These are phyloP conservation scores for Probosciger aterrimus DNA, from an alignment of 2,113 vertebrate genomes.

Conservation along the genomic window DNA sequence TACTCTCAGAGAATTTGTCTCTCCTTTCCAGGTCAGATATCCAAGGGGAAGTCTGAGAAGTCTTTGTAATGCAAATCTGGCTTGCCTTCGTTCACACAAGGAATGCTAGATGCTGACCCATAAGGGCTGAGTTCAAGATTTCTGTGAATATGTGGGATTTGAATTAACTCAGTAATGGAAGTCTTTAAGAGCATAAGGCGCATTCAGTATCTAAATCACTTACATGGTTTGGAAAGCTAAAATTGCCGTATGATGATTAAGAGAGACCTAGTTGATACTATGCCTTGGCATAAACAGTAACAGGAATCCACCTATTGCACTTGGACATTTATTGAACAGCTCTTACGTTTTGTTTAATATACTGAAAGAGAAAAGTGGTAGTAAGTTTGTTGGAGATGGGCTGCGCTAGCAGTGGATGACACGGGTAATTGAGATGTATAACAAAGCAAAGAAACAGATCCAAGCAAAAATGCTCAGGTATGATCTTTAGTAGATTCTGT, in stretches of 20 bases:
- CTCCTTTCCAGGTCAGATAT: constrained; percentile 41
- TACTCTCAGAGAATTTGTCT: constrained; percentile 3
- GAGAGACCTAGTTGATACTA: neutral
- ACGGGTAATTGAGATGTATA: neutral
- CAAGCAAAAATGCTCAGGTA: neutral
- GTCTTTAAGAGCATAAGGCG: neutral
- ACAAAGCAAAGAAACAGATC: neutral
- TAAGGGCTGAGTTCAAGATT: constrained; percentile 44
- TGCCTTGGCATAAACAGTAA: neutral
- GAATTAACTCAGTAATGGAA: neutral
- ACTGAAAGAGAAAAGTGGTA: neutral
- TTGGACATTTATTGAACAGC: neutral
- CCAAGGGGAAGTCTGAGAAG: constrained; percentile 16
- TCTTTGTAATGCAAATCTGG: constrained; percentile 55
- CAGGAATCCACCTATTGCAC: neutral
- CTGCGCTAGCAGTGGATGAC: neutral
- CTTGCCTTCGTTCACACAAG: neutral
- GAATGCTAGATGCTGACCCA: constrained; percentile 44
- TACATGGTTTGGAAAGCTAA: neutral
- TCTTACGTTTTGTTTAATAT: neutral
- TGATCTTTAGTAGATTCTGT: neutral
- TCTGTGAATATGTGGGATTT: constrained; percentile 35
- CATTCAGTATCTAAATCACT: neutral
- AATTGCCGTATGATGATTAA: neutral
- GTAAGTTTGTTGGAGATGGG: neutral